Percentiles rank a stretch among this genome's conserved stretches.
Conservation (phyloP, 2,113 vertebrate species). For the Ia io region DNA sequence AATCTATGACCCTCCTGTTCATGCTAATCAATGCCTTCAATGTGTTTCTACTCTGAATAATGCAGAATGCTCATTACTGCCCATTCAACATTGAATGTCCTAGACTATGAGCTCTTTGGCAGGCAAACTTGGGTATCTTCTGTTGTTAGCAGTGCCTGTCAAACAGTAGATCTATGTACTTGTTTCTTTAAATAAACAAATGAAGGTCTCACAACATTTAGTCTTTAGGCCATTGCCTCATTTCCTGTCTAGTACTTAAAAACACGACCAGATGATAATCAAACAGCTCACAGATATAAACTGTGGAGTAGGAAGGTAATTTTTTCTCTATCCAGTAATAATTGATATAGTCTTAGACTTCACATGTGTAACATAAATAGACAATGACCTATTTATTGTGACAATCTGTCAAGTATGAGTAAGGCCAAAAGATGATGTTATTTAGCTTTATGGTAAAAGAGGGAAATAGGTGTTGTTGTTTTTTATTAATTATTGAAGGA, state of each 20-base stretch:
- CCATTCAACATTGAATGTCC: neutral
- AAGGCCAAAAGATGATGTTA: neutral
- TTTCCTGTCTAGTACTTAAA: slow-evolving; percentile 21
- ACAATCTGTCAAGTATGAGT: neutral
- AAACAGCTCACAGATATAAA: neutral
- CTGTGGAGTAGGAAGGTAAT: neutral
- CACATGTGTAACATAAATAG: neutral
- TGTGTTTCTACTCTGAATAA: neutral
- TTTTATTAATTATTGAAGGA: neutral
- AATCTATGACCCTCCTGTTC: neutral
- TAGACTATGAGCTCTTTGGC: neutral
- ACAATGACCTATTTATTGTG: neutral
- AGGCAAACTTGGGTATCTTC: neutral
- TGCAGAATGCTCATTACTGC: neutral
- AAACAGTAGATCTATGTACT: neutral
- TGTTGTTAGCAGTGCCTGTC: neutral
- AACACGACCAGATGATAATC: neutral
- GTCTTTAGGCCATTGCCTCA: neutral
- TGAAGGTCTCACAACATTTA: neutral
- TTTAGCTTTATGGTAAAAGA: slow-evolving; percentile 20
- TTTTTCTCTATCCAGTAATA: neutral
- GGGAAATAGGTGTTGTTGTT: neutral
- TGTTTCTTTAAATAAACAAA: neutral
- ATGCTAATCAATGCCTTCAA: neutral
- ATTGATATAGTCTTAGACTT: neutral